Evolutionary conservation across 2,113 vertebrate species (phyloP).

Genomic region (Scomber japonicus): DNA sequence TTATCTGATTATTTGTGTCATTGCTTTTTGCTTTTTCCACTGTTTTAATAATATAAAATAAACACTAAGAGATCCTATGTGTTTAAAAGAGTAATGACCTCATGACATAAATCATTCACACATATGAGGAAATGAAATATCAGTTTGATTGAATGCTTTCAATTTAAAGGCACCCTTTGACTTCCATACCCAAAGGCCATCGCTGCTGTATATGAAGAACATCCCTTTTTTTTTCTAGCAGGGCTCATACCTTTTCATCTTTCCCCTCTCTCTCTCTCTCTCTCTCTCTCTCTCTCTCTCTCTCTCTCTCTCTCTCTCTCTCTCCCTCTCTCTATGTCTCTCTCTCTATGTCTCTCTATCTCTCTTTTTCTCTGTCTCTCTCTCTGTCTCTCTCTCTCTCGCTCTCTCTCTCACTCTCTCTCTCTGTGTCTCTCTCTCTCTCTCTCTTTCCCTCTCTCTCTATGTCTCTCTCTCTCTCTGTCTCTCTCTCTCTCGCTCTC

Average conservation of each 20-base stretch:
- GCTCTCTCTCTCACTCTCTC: no score
- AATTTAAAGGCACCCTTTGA: conserved; percentile 59
- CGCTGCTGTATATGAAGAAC: not conserved
- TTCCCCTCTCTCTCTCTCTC: no score
- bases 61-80: not conserved
- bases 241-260: not conserved
- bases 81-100: conserved; percentile 25
- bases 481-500: no score
- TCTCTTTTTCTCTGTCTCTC: no score
- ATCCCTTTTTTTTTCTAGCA: conserved; percentile 28
- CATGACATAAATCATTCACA: conserved; percentile 15
- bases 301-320: no score
- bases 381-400: no score
- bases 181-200: conserved; percentile 52
- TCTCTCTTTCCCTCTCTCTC: no score
- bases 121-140: conserved; percentile 66
- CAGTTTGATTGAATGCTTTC: conserved; percentile 73
- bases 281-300: no score
- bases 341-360: no score
- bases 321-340: no score
- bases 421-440: no score
- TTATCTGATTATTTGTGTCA: not conserved
- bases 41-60: not conserved
- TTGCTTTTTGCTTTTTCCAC: not conserved
- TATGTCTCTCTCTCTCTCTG: no score